Evolutionary conservation across 2,888 invertebrate genomes (phyloP).

Genomic region (Cryptophagus acutangulus): DNA sequence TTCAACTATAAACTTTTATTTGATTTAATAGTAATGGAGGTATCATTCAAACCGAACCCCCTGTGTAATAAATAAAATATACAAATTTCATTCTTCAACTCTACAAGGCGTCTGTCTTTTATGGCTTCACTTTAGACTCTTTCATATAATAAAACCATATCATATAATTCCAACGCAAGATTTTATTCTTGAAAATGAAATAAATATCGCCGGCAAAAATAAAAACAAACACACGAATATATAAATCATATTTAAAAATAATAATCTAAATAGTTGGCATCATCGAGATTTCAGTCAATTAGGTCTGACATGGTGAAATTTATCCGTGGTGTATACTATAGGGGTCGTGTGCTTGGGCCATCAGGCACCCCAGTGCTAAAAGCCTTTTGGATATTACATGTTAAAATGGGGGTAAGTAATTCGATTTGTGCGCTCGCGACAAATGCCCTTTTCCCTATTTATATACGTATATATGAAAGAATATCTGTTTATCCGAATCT

Average conservation of each 20-base stretch:
- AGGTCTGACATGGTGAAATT: slow-evolving; percentile 36
- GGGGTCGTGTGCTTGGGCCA: slow-evolving; percentile 35
- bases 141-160: slow-evolving; percentile 16
- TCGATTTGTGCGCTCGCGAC: slow-evolving; percentile 44
- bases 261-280: slow-evolving; percentile 38
- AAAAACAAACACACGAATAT: too few relatives aligned
- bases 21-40: slow-evolving; percentile 38
- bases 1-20: slow-evolving; percentile 43
- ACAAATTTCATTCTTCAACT: slow-evolving; percentile 28
- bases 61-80: slow-evolving; percentile 32
- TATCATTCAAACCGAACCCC: slow-evolving; percentile 29
- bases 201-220: slow-evolving; percentile 7
- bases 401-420: slow-evolving; percentile 51
- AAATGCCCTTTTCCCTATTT: slow-evolving; percentile 5
- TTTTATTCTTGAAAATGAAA: slow-evolving; percentile 14
- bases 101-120: slow-evolving; percentile 23
- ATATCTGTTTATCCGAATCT: too few relatives aligned
- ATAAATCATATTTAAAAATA: slow-evolving; percentile 32
- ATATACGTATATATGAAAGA: too few relatives aligned
- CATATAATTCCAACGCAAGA: neutral
- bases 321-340: slow-evolving; percentile 23
- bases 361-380: slow-evolving; percentile 47
- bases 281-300: slow-evolving; percentile 38
- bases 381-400: slow-evolving; percentile 51
- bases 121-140: slow-evolving; percentile 21